These are phyloP conservation scores for Rhingia campestris DNA, from an alignment of 2,888 invertebrate genomes.

Conservation along the genomic window DNA sequence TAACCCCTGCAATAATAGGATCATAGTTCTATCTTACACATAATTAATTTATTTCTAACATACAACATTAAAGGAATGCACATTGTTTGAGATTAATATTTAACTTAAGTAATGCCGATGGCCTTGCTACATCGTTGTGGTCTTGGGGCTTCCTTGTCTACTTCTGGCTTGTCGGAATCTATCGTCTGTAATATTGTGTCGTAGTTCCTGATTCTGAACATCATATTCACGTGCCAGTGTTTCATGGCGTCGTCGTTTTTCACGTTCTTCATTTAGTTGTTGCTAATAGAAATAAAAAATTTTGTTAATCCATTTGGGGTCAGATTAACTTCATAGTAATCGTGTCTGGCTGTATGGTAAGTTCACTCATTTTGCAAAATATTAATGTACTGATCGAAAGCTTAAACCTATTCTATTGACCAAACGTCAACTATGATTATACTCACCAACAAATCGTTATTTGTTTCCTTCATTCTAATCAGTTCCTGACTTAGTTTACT, in stretches of 20 bases:
- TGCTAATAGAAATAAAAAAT: conserved; percentile 74
- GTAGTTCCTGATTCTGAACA: conserved; percentile 80
- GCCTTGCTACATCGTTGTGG: conserved; percentile 39
- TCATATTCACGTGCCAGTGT: conserved; percentile 79
- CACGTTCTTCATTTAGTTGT: conserved; percentile 78
- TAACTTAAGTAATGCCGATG: neutral
- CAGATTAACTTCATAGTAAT: too few relatives aligned
- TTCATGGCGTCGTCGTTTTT: conserved; percentile 78
- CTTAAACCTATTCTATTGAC: neutral
- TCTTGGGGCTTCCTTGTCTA: conserved; percentile 75
- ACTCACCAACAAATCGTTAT: conserved; percentile 79
- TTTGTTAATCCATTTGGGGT: neutral
- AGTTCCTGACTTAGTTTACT: conserved; percentile 79
- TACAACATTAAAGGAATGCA: neutral
- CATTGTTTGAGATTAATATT: neutral
- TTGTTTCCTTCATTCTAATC: conserved; percentile 77
- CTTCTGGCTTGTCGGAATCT: conserved; percentile 80
- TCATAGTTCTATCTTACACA: neutral
- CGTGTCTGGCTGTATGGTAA: too few relatives aligned
- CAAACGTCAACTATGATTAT: neutral
- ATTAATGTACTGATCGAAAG: too few relatives aligned
- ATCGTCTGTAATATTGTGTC: conserved; percentile 80
- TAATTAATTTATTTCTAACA: neutral
- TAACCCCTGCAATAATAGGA: neutral
- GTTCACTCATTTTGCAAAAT: too few relatives aligned